Percentiles rank a stretch among this genome's conserved stretches.
Evolutionary conservation across 1,140 invertebrate species (phyloP).

Genomic region (Cotesia chilonis): DNA sequence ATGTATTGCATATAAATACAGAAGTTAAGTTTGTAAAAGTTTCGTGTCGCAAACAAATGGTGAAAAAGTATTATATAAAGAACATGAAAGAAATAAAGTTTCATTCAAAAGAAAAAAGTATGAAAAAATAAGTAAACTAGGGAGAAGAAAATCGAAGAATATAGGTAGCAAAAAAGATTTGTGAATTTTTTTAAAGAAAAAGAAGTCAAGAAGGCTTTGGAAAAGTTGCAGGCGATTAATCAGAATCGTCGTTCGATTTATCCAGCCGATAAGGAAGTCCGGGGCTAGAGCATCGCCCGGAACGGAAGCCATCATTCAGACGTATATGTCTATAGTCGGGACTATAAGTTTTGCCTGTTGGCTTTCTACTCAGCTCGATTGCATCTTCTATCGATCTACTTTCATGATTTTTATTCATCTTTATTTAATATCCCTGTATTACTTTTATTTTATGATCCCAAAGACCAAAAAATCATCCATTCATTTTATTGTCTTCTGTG

Average conservation of each 20-base stretch:
- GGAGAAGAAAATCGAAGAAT: no score
- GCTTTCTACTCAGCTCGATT: constrained; percentile 30
- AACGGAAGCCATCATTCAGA: constrained; percentile 36
- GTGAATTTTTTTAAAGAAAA: constrained; percentile 7
- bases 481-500: neutral
- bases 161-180: neutral
- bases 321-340: constrained; percentile 1
- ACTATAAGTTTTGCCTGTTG: constrained; percentile 11
- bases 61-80: no score
- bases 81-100: no score
- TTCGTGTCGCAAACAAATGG: no score
- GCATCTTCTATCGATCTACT: constrained; percentile 30
- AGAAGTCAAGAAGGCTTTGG: neutral
- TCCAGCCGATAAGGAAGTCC: constrained; percentile 36
- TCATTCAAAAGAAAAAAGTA: no score
- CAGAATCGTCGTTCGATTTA: constrained; percentile 35
- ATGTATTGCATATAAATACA: no score
- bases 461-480: no score
- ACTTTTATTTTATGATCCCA: no score
- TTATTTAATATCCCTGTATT: no score
- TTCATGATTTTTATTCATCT: no score
- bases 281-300: constrained; percentile 16
- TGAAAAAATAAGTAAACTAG: no score
- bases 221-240: constrained; percentile 28
- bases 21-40: no score